phyloP scores from a whole-genome alignment of 2,888 invertebrate genomes.

The Suillia variegata region DNA sequence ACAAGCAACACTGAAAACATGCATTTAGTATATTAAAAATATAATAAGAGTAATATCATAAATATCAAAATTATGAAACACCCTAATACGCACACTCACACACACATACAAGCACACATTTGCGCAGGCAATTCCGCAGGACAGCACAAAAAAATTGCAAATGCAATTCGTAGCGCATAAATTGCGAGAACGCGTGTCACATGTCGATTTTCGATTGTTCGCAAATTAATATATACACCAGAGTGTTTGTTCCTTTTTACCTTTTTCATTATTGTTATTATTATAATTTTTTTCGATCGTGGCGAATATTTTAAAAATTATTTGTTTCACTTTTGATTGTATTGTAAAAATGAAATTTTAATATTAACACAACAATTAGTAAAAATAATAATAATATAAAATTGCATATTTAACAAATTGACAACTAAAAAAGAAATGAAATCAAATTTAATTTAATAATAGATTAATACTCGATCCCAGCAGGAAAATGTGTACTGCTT shows the following conservation, averaged over 20 bases:
- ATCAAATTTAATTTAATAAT: too few relatives aligned
- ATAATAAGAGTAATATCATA: too few relatives aligned
- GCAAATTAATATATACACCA: slow-evolving; percentile 52
- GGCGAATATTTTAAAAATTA: not conserved
- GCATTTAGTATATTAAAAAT: too few relatives aligned
- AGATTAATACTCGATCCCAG: too few relatives aligned
- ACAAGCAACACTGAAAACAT: too few relatives aligned
- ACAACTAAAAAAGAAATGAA: too few relatives aligned
- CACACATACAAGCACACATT: slow-evolving; percentile 15
- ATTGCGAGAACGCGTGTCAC: slow-evolving; percentile 55
- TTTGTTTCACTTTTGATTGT: not conserved
- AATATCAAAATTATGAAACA: too few relatives aligned
- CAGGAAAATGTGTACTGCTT: too few relatives aligned
- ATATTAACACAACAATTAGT: too few relatives aligned
- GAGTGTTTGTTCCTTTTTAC: not conserved
- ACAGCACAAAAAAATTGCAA: slow-evolving; percentile 30
- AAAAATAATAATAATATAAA: too few relatives aligned
- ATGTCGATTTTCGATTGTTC: slow-evolving; percentile 58
- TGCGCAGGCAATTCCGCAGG: not conserved
- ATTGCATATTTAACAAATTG: too few relatives aligned
- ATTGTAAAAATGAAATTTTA: too few relatives aligned
- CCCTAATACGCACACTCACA: slow-evolving; percentile 4
- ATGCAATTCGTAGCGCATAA: slow-evolving; percentile 53
- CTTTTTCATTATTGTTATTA: not conserved
- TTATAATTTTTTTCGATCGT: not conserved